Conservation (phyloP, 2,797 vertebrate species). For the Rachycentron canadum region DNA sequence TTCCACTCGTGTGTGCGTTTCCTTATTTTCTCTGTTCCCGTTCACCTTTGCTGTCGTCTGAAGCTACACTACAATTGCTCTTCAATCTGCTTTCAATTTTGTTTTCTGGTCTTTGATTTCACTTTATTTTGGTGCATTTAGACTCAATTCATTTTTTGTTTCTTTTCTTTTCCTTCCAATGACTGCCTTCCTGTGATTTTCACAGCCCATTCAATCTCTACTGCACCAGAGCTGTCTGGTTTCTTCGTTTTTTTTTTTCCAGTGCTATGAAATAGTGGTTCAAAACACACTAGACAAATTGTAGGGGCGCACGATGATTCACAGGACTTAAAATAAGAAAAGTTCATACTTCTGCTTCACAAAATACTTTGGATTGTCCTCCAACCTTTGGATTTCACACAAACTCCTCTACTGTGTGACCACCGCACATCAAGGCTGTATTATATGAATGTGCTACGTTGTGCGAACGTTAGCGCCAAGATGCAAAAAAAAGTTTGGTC, state of each 20-base stretch:
- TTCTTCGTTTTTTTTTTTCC: background rate
- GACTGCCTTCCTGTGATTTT: constrained; percentile 7
- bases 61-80: constrained; percentile 45
- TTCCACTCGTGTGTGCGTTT: constrained; percentile 31
- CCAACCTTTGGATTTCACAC: background rate
- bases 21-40: constrained; percentile 27
- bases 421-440: too few species aligned
- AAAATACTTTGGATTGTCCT: background rate
- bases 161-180: constrained; percentile 26
- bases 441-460: too few species aligned
- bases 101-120: constrained; percentile 42
- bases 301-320: background rate
- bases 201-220: background rate
- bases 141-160: constrained; percentile 16
- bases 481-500: too few species aligned
- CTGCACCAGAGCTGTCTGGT: background rate
- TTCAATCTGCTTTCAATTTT: constrained; percentile 36
- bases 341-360: background rate
- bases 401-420: too few species aligned
- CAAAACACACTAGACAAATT: background rate
- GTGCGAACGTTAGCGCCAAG: too few species aligned
- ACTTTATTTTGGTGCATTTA: constrained; percentile 2
- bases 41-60: constrained; percentile 50
- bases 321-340: background rate
- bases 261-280: background rate